These are phyloP conservation scores for Ditula angustiorana DNA, from an alignment of 2,888 invertebrate genomes.

Conservation along the genomic window DNA sequence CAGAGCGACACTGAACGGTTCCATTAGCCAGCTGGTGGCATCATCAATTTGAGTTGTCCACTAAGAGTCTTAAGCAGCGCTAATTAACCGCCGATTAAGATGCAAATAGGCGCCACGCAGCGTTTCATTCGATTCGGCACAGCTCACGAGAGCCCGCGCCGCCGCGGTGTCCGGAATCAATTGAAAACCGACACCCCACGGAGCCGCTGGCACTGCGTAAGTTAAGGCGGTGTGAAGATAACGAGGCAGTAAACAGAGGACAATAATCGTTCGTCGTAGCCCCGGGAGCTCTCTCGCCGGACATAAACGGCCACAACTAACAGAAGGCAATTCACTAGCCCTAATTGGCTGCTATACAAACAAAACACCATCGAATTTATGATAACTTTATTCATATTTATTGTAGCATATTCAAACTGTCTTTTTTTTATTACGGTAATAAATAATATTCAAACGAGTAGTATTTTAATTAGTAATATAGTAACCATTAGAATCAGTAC, in stretches of 20 bases:
- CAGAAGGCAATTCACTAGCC: constrained; percentile 15
- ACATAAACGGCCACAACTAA: constrained; percentile 54
- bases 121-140: constrained; percentile 39
- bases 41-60: constrained; percentile 10
- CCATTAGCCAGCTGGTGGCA: constrained; percentile 14
- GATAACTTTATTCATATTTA: background rate
- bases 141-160: constrained; percentile 59
- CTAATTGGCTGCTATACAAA: constrained; percentile 21
- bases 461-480: too few species aligned
- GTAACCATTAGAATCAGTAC: too few species aligned
- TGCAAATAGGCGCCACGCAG: constrained; percentile 58
- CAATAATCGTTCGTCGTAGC: constrained; percentile 70
- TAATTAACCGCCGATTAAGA: constrained; percentile 64
- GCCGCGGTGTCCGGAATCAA: constrained; percentile 57
- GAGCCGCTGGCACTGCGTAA: constrained; percentile 40
- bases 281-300: constrained; percentile 48
- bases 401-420: background rate
- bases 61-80: constrained; percentile 41
- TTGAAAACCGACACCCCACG: constrained; percentile 43
- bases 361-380: background rate
- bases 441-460: too few species aligned
- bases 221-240: constrained; percentile 57
- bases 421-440: background rate
- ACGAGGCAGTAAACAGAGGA: constrained; percentile 69
- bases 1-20: constrained; percentile 7